Base-by-base conservation (phyloP, 2,797 vertebrate species). In the Crenichthys baileyi region DNA sequence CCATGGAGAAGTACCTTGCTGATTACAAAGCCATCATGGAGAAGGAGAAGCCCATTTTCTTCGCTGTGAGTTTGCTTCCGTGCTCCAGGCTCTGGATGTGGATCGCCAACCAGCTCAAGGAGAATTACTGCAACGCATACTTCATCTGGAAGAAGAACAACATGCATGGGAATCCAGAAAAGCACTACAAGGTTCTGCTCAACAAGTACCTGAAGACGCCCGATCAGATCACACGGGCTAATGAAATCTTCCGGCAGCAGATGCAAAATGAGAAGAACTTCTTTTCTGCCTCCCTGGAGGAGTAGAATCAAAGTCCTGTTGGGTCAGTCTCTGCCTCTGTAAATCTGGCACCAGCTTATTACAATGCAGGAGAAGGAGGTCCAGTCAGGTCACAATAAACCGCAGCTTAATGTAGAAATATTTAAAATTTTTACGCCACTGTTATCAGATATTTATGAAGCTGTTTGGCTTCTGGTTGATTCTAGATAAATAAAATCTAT, bases 1-100 rank as follows among this genome's bases (percentile, higher is more conserved):
- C 41, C 78, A 73, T 79, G 77, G 6, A 79, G 72, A 68, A 58
- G 63, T 74, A 79, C 78, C 1, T 79, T 1, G n/a, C 44, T 18
- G 63, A 79, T 15, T 79, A 74, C 63, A 39, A n/a, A 22, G 7
- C 9, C 51, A 68, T 70, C 78, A 79, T 70, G 78, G 20, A 67
- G 0, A 58, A 79, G 15, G 41, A 74, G 39, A 1, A 79, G 5
- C n/a, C 71, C 60, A 68, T 79, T 22, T 79, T 46, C 72, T 74
- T 79, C 6, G 63, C 41, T 2, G 63, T 79, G 51, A 65, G 61
- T 58, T 63, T 74, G 3, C 72, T 79, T 18, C 72, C 72, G 63
- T 74, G 50, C 41, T 48, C 72, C 61, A 74, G 78, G 22, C 72
- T 79, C 26, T 74, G 78, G 72, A 4, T 70, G n/a, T 41, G 72